Percentiles rank a stretch among this genome's conserved stretches.
Conservation (phyloP, 2,888 invertebrate species). For the Seira sanloemensis region DNA sequence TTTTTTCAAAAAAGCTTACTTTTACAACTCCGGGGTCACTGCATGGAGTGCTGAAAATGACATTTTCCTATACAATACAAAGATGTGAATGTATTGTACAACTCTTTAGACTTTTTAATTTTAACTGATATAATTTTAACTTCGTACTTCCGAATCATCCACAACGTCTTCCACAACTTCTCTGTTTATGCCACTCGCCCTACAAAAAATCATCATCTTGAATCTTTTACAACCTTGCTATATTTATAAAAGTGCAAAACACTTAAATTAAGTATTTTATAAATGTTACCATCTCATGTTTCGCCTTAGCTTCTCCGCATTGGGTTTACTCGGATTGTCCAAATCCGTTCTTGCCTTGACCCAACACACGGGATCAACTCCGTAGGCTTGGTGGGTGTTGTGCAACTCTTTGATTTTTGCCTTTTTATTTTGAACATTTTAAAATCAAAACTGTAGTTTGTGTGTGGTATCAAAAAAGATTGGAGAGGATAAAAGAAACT, state of each 20-base stretch:
- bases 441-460: too few species aligned
- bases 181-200: slow-evolving; percentile 57
- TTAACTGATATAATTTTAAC: background rate
- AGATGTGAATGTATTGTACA: background rate
- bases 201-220: slow-evolving; percentile 8
- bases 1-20: slow-evolving; percentile 7
- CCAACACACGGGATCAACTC: slow-evolving; percentile 54
- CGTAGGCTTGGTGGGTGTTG: slow-evolving; percentile 43
- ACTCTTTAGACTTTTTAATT: background rate
- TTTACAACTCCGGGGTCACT: slow-evolving; percentile 34
- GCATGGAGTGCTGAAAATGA: slow-evolving; percentile 67
- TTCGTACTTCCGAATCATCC: slow-evolving; percentile 66
- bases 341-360: slow-evolving; percentile 47
- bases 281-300: slow-evolving; percentile 55
- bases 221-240: background rate
- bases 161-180: slow-evolving; percentile 68
- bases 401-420: slow-evolving; percentile 34
- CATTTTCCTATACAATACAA: slow-evolving; percentile 20
- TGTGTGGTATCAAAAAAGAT: too few species aligned
- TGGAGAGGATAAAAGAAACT: background rate
- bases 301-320: slow-evolving; percentile 1
- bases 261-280: background rate
- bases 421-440: too few species aligned
- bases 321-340: slow-evolving; percentile 37
- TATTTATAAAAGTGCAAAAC: slow-evolving; percentile 3